These are phyloP conservation scores for Neodiprion pinetum DNA, from an alignment of 1,140 invertebrate species.

Conservation along the genomic window DNA sequence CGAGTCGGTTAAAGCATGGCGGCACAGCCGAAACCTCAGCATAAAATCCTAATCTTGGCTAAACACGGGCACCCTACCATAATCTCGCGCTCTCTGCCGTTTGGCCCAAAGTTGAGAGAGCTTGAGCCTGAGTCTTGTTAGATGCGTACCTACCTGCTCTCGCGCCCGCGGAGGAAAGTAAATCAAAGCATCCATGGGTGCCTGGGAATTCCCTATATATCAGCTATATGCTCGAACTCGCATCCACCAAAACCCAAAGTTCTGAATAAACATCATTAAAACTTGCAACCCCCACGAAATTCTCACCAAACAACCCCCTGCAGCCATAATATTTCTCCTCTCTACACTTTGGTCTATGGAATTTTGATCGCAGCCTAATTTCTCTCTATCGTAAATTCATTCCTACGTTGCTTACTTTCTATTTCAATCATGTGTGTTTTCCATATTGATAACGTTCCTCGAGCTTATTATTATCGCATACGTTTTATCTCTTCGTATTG, in stretches of 20 bases:
- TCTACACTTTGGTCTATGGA: background rate
- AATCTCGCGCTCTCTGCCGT: background rate
- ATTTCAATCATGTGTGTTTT: too few relatives aligned
- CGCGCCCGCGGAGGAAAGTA: conserved; percentile 3
- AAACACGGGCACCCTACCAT: background rate
- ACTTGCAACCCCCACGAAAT: background rate
- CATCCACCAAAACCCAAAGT: background rate
- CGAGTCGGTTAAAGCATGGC: too few relatives aligned
- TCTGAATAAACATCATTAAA: background rate
- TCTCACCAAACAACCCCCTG: background rate
- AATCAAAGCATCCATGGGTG: background rate
- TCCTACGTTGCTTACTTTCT: too few relatives aligned
- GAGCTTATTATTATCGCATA: too few relatives aligned
- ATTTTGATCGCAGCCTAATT: background rate
- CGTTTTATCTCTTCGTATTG: too few relatives aligned
- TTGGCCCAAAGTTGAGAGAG: background rate
- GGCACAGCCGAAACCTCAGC: too few relatives aligned
- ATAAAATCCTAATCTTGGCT: too few relatives aligned
- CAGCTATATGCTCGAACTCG: too few relatives aligned
- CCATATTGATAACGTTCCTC: too few relatives aligned
- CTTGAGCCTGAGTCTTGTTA: background rate
- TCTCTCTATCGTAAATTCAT: background rate
- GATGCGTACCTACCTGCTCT: background rate
- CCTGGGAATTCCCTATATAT: background rate
- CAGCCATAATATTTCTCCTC: too few relatives aligned